A percentile compares a stretch with the other conserved stretches of the same genome.
These are phyloP conservation scores for Pyrrhosoma nymphula DNA, from an alignment of 2,888 invertebrate species.

Conservation along the genomic window DNA sequence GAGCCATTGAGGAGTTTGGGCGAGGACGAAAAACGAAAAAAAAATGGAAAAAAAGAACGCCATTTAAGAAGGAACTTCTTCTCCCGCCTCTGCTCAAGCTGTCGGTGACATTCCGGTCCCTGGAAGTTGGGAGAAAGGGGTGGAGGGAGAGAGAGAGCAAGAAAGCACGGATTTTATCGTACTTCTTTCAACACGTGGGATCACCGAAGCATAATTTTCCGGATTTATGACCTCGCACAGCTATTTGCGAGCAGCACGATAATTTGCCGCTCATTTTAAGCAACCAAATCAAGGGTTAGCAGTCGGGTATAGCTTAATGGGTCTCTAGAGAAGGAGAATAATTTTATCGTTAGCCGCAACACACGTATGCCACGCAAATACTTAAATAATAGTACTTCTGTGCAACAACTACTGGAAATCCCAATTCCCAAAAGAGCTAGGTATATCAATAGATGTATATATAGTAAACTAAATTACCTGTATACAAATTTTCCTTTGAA, in stretches of 20 bases:
- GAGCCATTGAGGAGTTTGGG: background rate
- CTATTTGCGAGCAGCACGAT: background rate
- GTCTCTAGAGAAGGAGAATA: background rate
- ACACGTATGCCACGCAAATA: too few relatives aligned
- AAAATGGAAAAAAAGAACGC: background rate
- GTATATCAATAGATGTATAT: too few relatives aligned
- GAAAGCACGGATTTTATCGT: slow-evolving; percentile 9
- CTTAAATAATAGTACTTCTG: too few relatives aligned
- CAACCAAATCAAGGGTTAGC: background rate
- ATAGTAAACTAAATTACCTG: too few relatives aligned
- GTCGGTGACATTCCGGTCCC: background rate
- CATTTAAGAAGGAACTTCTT: background rate
- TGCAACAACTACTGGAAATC: too few relatives aligned
- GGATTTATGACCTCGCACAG: slow-evolving; percentile 44
- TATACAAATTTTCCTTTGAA: too few relatives aligned
- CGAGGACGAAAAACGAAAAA: background rate
- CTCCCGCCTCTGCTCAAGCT: background rate
- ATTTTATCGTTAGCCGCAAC: background rate
- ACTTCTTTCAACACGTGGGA: slow-evolving; percentile 46
- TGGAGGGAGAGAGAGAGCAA: background rate
- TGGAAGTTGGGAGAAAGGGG: background rate
- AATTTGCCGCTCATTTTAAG: background rate
- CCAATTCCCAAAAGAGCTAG: too few relatives aligned
- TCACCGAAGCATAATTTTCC: background rate
- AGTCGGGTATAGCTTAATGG: background rate